Evolutionary conservation across 2,888 invertebrate species (phyloP).

Genomic region (Hypena proboscidalis): DNA sequence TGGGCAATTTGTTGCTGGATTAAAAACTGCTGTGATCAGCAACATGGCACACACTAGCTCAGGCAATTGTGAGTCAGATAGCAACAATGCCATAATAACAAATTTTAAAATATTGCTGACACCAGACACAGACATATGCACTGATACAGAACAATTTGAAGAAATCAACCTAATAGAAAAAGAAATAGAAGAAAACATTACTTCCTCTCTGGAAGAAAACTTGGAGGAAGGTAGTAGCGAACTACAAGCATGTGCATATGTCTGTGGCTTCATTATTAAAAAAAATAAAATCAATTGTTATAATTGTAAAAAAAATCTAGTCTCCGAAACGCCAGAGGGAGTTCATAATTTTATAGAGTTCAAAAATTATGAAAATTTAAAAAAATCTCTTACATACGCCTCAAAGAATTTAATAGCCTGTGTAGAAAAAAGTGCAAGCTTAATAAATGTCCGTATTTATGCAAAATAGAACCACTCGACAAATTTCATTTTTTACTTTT

Average conservation of each 20-base stretch:
- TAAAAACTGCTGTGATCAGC: conserved; percentile 28
- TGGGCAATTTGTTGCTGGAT: conserved; percentile 33
- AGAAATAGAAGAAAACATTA: conserved; percentile 4
- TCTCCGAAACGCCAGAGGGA: conserved; percentile 9
- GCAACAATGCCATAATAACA: conserved; percentile 2
- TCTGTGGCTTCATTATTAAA: conserved; percentile 22
- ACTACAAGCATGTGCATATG: conserved; percentile 25
- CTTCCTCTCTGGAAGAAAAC: conserved; percentile 3
- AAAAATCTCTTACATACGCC: conserved; percentile 9
- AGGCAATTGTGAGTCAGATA: conserved; percentile 17
- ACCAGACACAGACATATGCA: background rate
- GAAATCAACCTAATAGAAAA: too few relatives aligned
- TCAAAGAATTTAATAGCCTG: conserved; percentile 8
- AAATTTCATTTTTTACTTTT: too few relatives aligned
- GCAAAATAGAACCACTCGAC: too few relatives aligned
- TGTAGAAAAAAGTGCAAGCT: conserved; percentile 9
- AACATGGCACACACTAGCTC: conserved; percentile 10
- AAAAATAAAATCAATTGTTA: conserved; percentile 8
- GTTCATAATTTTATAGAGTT: conserved; percentile 12
- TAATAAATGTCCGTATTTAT: too few relatives aligned
- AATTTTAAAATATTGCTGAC: conserved; percentile 5
- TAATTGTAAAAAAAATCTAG: conserved; percentile 1
- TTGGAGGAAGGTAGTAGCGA: conserved; percentile 11
- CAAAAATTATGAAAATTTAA: too few relatives aligned
- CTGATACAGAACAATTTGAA: background rate